Evolutionary conservation across 2,113 vertebrate species (phyloP), one percentile per base, ranked within the genome.

Genomic region (Trachemys scripta): DNA sequence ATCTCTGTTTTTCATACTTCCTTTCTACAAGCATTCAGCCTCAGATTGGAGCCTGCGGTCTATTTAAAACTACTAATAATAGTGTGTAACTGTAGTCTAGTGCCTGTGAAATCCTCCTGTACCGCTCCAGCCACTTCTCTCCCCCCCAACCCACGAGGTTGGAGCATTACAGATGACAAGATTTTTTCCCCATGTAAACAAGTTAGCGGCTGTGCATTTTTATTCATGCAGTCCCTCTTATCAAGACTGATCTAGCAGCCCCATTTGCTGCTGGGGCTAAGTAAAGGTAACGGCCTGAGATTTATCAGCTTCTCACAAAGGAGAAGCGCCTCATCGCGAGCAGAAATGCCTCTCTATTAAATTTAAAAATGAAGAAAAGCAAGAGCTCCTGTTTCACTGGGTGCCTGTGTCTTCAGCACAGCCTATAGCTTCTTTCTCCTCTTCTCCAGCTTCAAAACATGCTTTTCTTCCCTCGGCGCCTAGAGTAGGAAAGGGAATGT

Each of bases 401-500:
- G 50, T 6, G 1, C 59, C 76, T 95, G 72, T 96, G 96, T 80
- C 90, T 38, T 72, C n/a, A 72, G 19, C 65, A 72, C 19, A 72
- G 65, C 65, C 19, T 38, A 19, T 72, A n/a, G 65, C 35, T 96
- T 54, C 92, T 84, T 97, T 95, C 89, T 97, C 89, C 94, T 95
- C 80, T 94, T 76, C 35, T 92, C 80, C 91, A 50, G 82, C 84
- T 97, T 96, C 96, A 92, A 97, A 97, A 96, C 80, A 45, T 92
- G 4, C 90, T 96, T 96, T 90, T 57, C 76, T 94, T 97, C 94
- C 45, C 72, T 87, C 25, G 11, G 22, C 90, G 79, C 80, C 94
- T 94, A 84, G 49, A 94, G 24, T 35, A 62, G 24, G 50, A 94
- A 81, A 84, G 81, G 80, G 69, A 91, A 87, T 81, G 38, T 89